Evolutionary conservation across 2,797 vertebrate species (phyloP), one percentile per base, ranked within the genome.

Genomic region (Pipistrellus nathusii): DNA sequence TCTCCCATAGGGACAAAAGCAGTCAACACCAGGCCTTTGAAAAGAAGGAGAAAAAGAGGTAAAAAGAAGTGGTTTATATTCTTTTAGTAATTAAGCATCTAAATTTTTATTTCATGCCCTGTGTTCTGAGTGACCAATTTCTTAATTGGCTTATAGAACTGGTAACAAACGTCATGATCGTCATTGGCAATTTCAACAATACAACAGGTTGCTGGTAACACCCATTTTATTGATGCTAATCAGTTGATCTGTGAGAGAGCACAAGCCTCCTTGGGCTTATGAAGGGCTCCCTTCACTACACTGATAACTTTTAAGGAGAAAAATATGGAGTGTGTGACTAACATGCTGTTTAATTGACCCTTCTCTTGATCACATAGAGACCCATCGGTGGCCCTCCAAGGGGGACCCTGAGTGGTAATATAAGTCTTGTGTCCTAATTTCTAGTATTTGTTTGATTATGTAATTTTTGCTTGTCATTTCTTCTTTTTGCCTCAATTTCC

Each of bases 11-110:
- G 27, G 72, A 93, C 2, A 91, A 46, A 35, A 80, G 41, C 14
- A 44, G 0, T 4, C 75, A 77, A 72, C 14, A 6, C 0, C 6
- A 48, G 2, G 18, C 25, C 25, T 93, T 83, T 75, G 41, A 93
- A 12, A 95, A 90, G 7, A 90, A 0, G 23, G 21, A 92, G 68
- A 84, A 93, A 25, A 96, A 94, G 91, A 96, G 92, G 95, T 97
- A 96, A 96, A 93, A 92, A 81, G 7, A 93, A 94, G 9, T 69
- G 8, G 53, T 55, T 48, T 3, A 73, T 62, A 27, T 6, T 62
- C 1, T 91, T 90, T 88, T 66, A 88, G 84, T 72, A 71, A 48
- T 81, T 69, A 80, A 57, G 9, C 32, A 23, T 30, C 13, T 86
- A 48, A 46, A 46, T 59, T 80, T 55, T 73, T 62, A 55, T 35